Evolutionary conservation across 2,888 invertebrate genomes (phyloP).

Genomic region (Xanthia icteritia): DNA sequence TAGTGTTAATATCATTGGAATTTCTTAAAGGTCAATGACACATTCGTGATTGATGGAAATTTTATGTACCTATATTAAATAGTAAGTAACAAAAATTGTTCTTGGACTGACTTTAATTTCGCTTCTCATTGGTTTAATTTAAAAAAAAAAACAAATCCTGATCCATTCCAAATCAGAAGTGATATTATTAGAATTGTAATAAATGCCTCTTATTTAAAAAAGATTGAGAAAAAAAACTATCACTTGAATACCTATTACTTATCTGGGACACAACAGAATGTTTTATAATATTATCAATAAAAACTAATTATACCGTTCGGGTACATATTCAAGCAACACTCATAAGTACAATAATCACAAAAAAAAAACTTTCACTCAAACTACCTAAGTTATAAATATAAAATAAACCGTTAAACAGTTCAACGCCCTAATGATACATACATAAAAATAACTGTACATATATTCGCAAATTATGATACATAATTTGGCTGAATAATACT

Average conservation of each 20-base stretch:
- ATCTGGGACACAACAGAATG: constrained; percentile 28
- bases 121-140: neutral
- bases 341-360: constrained; percentile 87
- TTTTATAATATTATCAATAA: constrained; percentile 32
- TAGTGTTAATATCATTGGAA: no score
- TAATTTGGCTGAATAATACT: constrained; percentile 77
- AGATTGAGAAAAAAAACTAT: neutral
- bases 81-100: neutral
- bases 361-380: constrained; percentile 70
- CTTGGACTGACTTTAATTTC: neutral
- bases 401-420: constrained; percentile 67
- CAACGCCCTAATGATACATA: constrained; percentile 56
- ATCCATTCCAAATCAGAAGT: neutral
- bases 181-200: neutral
- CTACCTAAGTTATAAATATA: constrained; percentile 46
- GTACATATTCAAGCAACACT: constrained; percentile 73
- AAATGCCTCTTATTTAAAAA: neutral
- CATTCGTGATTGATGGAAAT: neutral
- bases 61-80: neutral
- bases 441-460: constrained; percentile 65
- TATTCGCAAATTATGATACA: constrained; percentile 76
- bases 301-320: constrained; percentile 51
- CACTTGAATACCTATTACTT: neutral
- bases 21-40: neutral
- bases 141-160: neutral